Evolutionary conservation across 2,888 invertebrate genomes (phyloP).

Genomic region (Drosophila gaucha): DNA sequence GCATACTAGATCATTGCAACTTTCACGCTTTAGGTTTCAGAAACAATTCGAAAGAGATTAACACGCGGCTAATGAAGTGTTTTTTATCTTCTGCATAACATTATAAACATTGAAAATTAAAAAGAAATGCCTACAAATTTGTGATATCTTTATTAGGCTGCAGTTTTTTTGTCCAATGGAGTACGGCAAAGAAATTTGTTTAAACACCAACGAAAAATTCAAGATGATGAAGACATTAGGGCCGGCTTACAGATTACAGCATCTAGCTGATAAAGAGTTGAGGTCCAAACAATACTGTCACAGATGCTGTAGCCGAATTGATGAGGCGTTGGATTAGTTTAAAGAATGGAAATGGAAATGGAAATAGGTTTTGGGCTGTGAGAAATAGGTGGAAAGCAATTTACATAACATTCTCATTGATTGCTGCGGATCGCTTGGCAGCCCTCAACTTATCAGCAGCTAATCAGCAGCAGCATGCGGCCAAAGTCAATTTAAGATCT

Average conservation of each 20-base stretch:
- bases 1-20: constrained; percentile 46
- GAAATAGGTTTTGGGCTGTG: constrained; percentile 7
- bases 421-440: constrained; percentile 49
- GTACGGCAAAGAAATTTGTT: constrained; percentile 46
- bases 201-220: constrained; percentile 20
- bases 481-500: constrained; percentile 69
- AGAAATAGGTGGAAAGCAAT: constrained; percentile 40
- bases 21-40: constrained; percentile 55
- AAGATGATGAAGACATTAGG: constrained; percentile 63
- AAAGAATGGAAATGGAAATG: constrained; percentile 30
- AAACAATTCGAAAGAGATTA: constrained; percentile 46
- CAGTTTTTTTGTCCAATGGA: background rate
- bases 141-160: constrained; percentile 52
- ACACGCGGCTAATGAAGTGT: constrained; percentile 71
- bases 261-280: constrained; percentile 32
- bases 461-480: constrained; percentile 73
- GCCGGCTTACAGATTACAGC: constrained; percentile 38
- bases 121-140: constrained; percentile 38
- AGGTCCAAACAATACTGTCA: constrained; percentile 63
- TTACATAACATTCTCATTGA: constrained; percentile 71
- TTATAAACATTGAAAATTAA: constrained; percentile 42
- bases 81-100: constrained; percentile 55
- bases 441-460: constrained; percentile 72
- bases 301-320: constrained; percentile 37
- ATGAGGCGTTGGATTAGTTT: constrained; percentile 43